These are phyloP conservation scores for Melipona beecheii DNA, from an alignment of 2,888 invertebrate species.

Conservation along the genomic window DNA sequence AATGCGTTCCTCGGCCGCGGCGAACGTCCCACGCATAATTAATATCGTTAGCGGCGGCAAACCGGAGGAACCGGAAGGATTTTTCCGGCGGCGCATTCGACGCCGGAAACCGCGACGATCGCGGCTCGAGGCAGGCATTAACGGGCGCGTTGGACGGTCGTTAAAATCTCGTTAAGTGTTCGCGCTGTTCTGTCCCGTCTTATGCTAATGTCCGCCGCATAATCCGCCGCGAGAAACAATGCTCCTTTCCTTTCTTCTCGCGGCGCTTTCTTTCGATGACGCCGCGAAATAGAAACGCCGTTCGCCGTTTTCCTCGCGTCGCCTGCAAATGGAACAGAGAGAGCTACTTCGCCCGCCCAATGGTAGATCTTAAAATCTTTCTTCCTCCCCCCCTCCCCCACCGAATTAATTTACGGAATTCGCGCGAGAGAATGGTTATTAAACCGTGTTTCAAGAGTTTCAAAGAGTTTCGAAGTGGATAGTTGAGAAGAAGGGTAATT, in stretches of 20 bases:
- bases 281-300: conserved; percentile 18
- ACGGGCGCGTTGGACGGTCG: conserved; percentile 50
- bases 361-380: conserved; percentile 4
- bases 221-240: conserved; percentile 47
- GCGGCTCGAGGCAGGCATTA: conserved; percentile 42
- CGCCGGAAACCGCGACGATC: conserved; percentile 36
- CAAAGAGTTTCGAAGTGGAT: not conserved
- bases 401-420: conserved; percentile 6
- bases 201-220: conserved; percentile 58
- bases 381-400: not conserved
- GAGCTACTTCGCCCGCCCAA: not conserved
- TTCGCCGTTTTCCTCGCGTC: not conserved
- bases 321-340: conserved; percentile 24
- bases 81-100: conserved; percentile 39
- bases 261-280: conserved; percentile 34
- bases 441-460: not conserved
- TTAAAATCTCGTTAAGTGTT: conserved; percentile 69
- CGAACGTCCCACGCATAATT: conserved; percentile 28
- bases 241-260: conserved; percentile 9
- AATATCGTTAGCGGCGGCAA: conserved; percentile 29
- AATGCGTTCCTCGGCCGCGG: not conserved
- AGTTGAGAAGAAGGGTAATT: not conserved
- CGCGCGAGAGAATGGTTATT: not conserved
- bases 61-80: conserved; percentile 25
- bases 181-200: conserved; percentile 48